Conservation (phyloP, 1,140 invertebrate genomes). For the Drosophila teissieri region DNA sequence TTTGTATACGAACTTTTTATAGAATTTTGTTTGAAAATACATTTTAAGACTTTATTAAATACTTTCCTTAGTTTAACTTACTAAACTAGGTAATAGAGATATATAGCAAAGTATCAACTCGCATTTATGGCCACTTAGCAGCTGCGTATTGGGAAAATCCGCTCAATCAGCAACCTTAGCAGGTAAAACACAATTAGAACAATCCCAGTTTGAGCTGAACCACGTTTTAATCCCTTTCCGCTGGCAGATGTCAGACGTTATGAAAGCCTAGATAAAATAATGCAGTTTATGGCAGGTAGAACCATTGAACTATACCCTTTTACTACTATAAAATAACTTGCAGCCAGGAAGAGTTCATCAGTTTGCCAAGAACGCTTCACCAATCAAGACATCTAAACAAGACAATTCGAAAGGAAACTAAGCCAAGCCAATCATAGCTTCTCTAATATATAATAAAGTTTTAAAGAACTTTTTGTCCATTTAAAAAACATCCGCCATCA, state of each 20-base stretch:
- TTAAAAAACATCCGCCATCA: constrained; percentile 4
- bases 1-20: background rate
- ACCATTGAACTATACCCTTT: background rate
- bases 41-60: background rate
- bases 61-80: too few species aligned
- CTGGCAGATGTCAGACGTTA: background rate
- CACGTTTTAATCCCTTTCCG: background rate
- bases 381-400: background rate
- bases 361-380: constrained; percentile 19
- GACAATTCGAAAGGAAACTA: background rate
- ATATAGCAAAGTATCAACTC: background rate
- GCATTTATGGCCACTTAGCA: constrained; percentile 26
- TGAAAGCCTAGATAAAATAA: background rate
- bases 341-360: constrained; percentile 20
- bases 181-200: constrained; percentile 51
- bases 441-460: background rate
- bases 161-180: constrained; percentile 4
- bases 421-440: background rate
- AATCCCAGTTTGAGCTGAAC: background rate
- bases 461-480: background rate
- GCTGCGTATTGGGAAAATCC: constrained; percentile 43
- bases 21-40: background rate
- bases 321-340: constrained; percentile 37
- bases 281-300: too few species aligned
- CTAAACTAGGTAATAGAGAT: too few species aligned